Base-by-base conservation (phyloP, 2,113 vertebrate genomes). In the Cariama cristata region DNA sequence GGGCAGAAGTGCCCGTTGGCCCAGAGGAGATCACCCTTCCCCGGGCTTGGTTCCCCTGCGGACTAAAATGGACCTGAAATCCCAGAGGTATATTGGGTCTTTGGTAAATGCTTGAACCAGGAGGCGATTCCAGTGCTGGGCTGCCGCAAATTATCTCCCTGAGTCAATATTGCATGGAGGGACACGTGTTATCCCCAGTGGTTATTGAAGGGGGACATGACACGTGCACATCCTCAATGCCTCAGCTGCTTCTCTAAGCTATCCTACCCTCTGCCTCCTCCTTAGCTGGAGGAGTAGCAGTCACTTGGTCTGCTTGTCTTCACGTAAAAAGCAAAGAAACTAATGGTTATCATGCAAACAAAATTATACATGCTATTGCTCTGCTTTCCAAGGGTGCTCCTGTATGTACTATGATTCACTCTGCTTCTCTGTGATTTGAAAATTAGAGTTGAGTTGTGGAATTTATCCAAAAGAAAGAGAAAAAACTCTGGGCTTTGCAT, bases 1-100 rank as follows among this genome's bases (percentile, higher is more conserved):
- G 14, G 0, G 0, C 28, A n/a, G 59, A 66, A 42, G 16, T 3
- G 20, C 16, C 26, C 14, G 3, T 16, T 32, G 49, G 15, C 35
- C 11, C n/a, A 38, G 30, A 69, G 33, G 55, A 91, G 24, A 52
- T 8, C 3, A 3, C 8, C 14, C 32, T 79, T 42, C 11, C 28
- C 40, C 4, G 3, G 21, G 11, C 44, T 82, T 14, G 0, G 17
- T 12, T 82, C 27, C 6, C 15, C 35, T n/a, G 15, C 38, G 12
- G 50, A 42, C 50, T 11, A 4, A 47, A 60, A 44, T 66, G 19
- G 4, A 66, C 16, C 13, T 33, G 33, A 47, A 90, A 81, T 12
- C 11, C 33, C 6, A 4, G 9, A 30, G 13, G 5, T 14, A 9
- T 7, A 22, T 3, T 73, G 5, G 14, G 26, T 38, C 13, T 44